Evolutionary conservation across 2,888 invertebrate genomes (phyloP), one percentile per base, ranked within the genome.

Genomic region (Neoaliturus tenellus): DNA sequence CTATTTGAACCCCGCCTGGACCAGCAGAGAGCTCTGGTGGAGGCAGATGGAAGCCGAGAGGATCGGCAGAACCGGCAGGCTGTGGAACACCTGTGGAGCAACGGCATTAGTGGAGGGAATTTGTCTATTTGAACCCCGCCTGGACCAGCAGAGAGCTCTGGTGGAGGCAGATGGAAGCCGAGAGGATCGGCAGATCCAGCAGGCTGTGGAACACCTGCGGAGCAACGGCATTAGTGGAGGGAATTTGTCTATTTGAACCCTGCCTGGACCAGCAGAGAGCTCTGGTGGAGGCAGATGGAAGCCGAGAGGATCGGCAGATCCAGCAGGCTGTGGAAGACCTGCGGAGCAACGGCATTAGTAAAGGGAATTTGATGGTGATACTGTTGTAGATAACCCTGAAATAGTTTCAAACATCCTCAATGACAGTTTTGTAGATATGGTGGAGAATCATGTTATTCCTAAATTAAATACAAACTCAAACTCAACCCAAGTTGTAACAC

Each of bases 281-380:
- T 35, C 69, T 84, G 81, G 58, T 75, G 73, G 14, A 84, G 25
- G 35, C 84, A 84, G 20, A 84, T 48, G 41, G 81, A 41, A 14
- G 84, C 84, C 31, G 84, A 84, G 35, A 75, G 67, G 12, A 75
- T 44, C 3, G 84, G 84, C 20, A 84, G 78, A 35, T 84, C 84
- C 10, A 84, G 20, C n/a, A 84, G 44, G 39, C 81, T 31, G 51
- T 84, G 84, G 0, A 84, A 51, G 8, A 48, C 48, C 48, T 48
- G 17, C n/a, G 71, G 71, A 23, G 23, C 8, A 17, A 73, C 31
- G 17, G 8, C 35, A 1, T n/a, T n/a, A n/a, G n/a, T n/a, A n/a
- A n/a, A n/a, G n/a, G n/a, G n/a, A n/a, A n/a, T n/a, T n/a, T n/a
- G n/a, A n/a, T n/a, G n/a, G n/a, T n/a, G n/a, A n/a, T n/a, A n/a